Percentiles rank a stretch among this genome's conserved stretches.
Evolutionary conservation across 2,113 vertebrate species (phyloP).

Genomic region (Lota lota): DNA sequence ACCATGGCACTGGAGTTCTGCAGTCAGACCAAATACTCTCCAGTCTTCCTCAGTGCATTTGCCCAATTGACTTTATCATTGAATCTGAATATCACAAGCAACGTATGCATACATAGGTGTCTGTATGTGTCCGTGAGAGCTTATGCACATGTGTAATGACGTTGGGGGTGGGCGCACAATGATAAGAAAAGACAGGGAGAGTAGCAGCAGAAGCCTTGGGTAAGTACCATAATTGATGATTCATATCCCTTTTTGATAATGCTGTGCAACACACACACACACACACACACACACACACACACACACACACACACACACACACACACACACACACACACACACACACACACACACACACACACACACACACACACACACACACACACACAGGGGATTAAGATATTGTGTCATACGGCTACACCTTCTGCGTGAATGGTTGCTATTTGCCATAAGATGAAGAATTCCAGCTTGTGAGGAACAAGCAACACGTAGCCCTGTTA

Average conservation of each 20-base stretch:
- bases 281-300: no score
- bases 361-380: no score
- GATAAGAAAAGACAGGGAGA: neutral
- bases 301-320: neutral
- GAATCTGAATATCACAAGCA: neutral
- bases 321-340: no score
- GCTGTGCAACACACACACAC: constrained; percentile 1
- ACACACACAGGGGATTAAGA: constrained; percentile 4
- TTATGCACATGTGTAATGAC: neutral
- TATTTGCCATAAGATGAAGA: constrained; percentile 13
- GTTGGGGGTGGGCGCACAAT: neutral
- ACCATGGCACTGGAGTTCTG: no score
- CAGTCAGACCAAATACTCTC: no score
- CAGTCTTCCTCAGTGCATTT: no score
- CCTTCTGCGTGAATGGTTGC: constrained; percentile 1
- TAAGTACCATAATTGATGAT: constrained; percentile 23
- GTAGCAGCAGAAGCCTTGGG: neutral
- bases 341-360: constrained; percentile 3
- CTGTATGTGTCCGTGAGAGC: neutral
- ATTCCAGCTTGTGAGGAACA: constrained; percentile 6
- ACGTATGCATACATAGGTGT: neutral
- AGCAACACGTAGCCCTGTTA: neutral
- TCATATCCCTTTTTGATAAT: constrained; percentile 11
- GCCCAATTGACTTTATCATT: neutral
- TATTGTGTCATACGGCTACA: neutral